These are phyloP conservation scores for Anoura caudifer DNA, from an alignment of 2,113 vertebrate genomes.

Conservation along the genomic window DNA sequence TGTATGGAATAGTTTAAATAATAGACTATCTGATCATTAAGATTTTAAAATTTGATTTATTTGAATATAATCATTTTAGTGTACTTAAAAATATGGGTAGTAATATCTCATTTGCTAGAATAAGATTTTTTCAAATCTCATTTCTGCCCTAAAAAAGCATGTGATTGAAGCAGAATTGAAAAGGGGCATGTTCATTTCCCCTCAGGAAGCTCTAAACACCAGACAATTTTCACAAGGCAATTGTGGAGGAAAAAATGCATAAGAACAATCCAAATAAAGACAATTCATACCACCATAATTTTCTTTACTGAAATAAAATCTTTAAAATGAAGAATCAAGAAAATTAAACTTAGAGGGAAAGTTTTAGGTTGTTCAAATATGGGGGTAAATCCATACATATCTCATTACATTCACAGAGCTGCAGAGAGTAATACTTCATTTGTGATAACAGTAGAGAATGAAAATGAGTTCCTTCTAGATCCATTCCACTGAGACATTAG, in stretches of 20 bases:
- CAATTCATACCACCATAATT: background rate
- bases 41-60: background rate
- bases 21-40: background rate
- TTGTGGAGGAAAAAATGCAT: background rate
- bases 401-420: background rate
- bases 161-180: background rate
- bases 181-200: background rate
- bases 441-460: background rate
- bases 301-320: background rate
- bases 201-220: background rate
- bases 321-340: background rate
- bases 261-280: background rate
- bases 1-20: background rate
- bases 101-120: background rate
- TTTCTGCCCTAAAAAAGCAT: background rate
- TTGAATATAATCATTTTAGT: background rate
- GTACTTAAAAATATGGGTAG: background rate
- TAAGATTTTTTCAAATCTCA: background rate
- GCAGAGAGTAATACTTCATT: background rate
- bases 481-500: background rate
- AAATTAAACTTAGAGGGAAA: background rate
- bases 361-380: background rate
- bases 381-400: background rate
- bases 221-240: background rate
- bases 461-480: background rate